Percentiles rank a stretch among this genome's conserved stretches.
Conservation (phyloP, 2,888 invertebrate genomes). For the Hypercompe scribonia region DNA sequence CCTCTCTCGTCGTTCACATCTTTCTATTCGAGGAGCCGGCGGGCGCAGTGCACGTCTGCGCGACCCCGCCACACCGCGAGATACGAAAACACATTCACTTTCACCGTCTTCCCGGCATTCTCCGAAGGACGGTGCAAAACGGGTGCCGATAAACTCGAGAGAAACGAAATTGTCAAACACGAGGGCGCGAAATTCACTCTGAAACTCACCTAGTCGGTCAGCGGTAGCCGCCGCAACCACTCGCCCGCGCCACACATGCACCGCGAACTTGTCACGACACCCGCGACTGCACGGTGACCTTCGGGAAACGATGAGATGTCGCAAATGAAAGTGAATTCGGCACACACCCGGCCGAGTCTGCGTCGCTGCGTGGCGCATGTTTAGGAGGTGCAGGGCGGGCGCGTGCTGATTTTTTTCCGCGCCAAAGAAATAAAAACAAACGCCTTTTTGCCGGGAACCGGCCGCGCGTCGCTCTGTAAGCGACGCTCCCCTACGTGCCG, state of each 20-base stretch:
- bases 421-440: conserved; percentile 86
- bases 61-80: conserved; percentile 65
- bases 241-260: conserved; percentile 72
- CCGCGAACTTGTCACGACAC: conserved; percentile 57
- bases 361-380: conserved; percentile 87
- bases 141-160: conserved; percentile 78
- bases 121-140: conserved; percentile 77
- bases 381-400: conserved; percentile 86
- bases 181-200: conserved; percentile 76
- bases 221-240: conserved; percentile 79
- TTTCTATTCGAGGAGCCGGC: conserved; percentile 57
- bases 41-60: conserved; percentile 64
- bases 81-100: conserved; percentile 68
- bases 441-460: conserved; percentile 82
- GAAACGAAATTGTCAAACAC: conserved; percentile 71
- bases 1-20: conserved; percentile 67
- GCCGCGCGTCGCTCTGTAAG: conserved; percentile 57
- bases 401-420: conserved; percentile 84
- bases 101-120: conserved; percentile 69
- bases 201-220: conserved; percentile 81
- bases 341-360: conserved; percentile 83
- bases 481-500: conserved; percentile 39
- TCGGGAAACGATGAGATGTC: conserved; percentile 84
- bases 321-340: conserved; percentile 87
- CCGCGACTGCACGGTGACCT: conserved; percentile 82